Evolutionary conservation across 2,888 invertebrate genomes (phyloP), one percentile per base, ranked within the genome.

Genomic region (Ichneumoninae sp.): DNA sequence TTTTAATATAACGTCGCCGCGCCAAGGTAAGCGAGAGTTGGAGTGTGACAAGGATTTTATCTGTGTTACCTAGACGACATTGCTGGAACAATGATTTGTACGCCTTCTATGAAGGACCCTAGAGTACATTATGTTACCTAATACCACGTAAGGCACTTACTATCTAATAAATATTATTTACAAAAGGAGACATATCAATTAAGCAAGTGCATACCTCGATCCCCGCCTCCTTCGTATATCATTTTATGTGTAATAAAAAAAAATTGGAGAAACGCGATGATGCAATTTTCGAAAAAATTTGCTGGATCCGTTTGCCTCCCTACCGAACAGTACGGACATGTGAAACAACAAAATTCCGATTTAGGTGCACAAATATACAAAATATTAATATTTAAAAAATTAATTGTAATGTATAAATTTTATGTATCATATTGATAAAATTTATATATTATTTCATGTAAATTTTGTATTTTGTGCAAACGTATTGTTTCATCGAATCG

Each of bases 11-110:
- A 71, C 84, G 83, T 86, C 83, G 81, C 84, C 80, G 81, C 54
- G 79, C 69, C 74, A 82, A 62, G 75, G 47, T 79, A 79, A 81
- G 82, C 82, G 82, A 81, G 71, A 77, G 75, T 83, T 57, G 78
- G 77, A 85, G 82, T 88, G 82, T 88, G 91, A 90, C 90, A 90
- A 89, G 88, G 88, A 91, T 91, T 91, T 91, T 92, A 91, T 91
- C 91, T 91, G 90, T 90, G 91, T 91, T 91, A 90, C 89, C 89
- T 91, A 91, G 91, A 91, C 87, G 91, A 91, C 92, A 92, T 92
- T 92, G 92, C 92, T 92, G 92, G 92, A 92, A 92, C 92, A 92
- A 92, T 92, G 92, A 91, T 91, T 92, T 91, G 91, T 92, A 92
- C 91, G 88, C 91, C 91, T 92, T 92, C 92, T 91, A 91, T 91